Base-by-base conservation (phyloP, 2,888 invertebrate genomes). In the Linnaemya vulpina region DNA sequence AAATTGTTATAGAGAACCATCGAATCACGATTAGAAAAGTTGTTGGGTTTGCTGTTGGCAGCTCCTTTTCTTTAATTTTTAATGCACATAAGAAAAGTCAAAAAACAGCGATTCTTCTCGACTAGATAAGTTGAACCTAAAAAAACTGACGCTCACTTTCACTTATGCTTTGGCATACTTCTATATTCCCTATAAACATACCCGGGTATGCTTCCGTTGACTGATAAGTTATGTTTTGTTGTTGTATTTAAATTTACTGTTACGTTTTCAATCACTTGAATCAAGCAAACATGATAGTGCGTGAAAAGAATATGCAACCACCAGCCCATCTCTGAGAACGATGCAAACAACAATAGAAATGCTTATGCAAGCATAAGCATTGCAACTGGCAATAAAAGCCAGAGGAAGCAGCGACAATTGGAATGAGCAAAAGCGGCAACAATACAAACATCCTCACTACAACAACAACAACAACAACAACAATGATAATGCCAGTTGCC, bases 391-490 rank as follows among this genome's bases (percentile, higher is more conserved):
- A 79, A 68, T 25, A 53, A 40, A 5, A 51, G 7, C 22, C 25
- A 17, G 10, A 49, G 60, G 49, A 40, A 67, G 20, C 1, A 20
- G 30, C 20, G 40, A 75, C 17, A 77, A 49, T 60, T 40, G 71
- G 15, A 63, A 63, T 74, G 55, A 62, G 20, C 30, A 74, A 55
- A 78, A 30, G 25, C 22, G 60, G n/a, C 35, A 77, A 9, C 25
- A 81, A 13, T 65, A 35, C 60, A 74, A 74, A 79, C 46, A 68
- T 53, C 9, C 15, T 22, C 1, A 43, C 30, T 15, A 60, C 73
- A 79, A 74, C 79, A 87, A 65, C 38, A 87, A 67, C 80, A 86
- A 76, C 80, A 86, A 15, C 65, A 83, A 65, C 77, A 87, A 81
- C 40, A 88, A 82, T 76, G 85, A 82, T 22, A 62, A 67, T 53